Conservation (phyloP, 2,888 invertebrate species). For the Blastobasis lacticolella region DNA sequence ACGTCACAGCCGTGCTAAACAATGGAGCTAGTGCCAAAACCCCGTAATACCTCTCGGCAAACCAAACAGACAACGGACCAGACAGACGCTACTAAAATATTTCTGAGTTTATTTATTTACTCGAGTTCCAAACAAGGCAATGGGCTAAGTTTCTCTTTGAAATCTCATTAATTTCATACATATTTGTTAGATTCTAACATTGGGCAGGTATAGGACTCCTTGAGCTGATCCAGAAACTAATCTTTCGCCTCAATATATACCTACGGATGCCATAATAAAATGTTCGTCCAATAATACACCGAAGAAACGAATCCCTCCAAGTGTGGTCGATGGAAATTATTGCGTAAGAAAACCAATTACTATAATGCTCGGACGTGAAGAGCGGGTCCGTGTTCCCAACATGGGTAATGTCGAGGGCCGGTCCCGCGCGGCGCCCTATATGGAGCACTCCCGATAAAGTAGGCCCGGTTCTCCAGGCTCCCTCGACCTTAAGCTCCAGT, state of each 20-base stretch:
- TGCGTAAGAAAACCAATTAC: too few species aligned
- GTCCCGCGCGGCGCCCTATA: conserved; percentile 32
- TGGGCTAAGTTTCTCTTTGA: neutral
- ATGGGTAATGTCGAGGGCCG: neutral
- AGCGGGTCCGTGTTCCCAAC: too few species aligned
- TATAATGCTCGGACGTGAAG: too few species aligned
- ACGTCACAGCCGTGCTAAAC: neutral
- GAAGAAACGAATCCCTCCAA: too few species aligned
- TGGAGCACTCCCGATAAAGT: conserved; percentile 32
- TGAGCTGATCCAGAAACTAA: too few species aligned
- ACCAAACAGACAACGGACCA: neutral
- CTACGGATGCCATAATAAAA: too few species aligned
- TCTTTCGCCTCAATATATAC: too few species aligned
- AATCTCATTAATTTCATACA: neutral
- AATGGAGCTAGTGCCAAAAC: conserved; percentile 1
- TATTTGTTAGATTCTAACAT: too few species aligned
- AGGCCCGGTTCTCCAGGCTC: conserved; percentile 7
- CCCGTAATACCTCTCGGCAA: neutral
- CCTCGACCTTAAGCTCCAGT: too few species aligned
- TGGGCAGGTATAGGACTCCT: too few species aligned
- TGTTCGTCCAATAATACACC: too few species aligned
- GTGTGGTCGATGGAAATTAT: too few species aligned
- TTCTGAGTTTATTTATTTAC: neutral
- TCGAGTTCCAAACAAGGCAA: neutral
- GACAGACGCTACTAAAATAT: neutral